Conservation (phyloP, 2,797 vertebrate genomes). For the Cynodonichthys magdalenae region DNA sequence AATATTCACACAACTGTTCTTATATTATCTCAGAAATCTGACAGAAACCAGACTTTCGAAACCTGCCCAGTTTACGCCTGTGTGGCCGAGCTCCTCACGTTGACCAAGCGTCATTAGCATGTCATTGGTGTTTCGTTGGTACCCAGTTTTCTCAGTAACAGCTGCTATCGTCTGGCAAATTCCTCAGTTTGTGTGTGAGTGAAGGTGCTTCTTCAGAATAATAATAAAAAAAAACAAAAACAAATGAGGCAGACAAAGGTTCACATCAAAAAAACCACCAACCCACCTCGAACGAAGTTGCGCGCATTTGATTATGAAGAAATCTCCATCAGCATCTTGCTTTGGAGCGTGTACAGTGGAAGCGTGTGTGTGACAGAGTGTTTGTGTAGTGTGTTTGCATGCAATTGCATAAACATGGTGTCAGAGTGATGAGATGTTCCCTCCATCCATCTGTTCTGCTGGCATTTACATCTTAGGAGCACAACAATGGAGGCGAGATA, state of each 20-base stretch:
- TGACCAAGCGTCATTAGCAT: conserved; percentile 62
- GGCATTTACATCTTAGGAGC: conserved; percentile 66
- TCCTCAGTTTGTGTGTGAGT: conserved; percentile 36
- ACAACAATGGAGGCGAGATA: conserved; percentile 46
- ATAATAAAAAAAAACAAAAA: conserved; percentile 54
- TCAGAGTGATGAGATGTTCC: conserved; percentile 69
- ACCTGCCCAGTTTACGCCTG: conserved; percentile 31
- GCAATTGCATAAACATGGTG: conserved; percentile 70
- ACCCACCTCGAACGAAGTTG: conserved; percentile 51
- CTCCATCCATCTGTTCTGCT: conserved; percentile 76
- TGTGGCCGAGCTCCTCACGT: conserved; percentile 39
- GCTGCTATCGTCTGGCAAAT: conserved; percentile 66
- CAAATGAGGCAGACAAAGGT: conserved; percentile 60
- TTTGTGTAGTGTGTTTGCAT: conserved; percentile 50
- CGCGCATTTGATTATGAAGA: conserved; percentile 39
- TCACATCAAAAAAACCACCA: conserved; percentile 48
- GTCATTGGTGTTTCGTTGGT: conserved; percentile 56
- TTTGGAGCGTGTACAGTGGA: conserved; percentile 9
- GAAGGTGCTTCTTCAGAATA: conserved; percentile 23
- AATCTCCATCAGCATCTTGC: conserved; percentile 54
- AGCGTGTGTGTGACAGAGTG: conserved; percentile 23
- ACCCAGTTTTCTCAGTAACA: conserved; percentile 52
- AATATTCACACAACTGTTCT: conserved; percentile 54
- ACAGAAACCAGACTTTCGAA: conserved; percentile 55
- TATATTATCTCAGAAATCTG: conserved; percentile 47